These are phyloP conservation scores for Dastarcus helophoroides DNA, from an alignment of 2,888 invertebrate species.

Conservation along the genomic window DNA sequence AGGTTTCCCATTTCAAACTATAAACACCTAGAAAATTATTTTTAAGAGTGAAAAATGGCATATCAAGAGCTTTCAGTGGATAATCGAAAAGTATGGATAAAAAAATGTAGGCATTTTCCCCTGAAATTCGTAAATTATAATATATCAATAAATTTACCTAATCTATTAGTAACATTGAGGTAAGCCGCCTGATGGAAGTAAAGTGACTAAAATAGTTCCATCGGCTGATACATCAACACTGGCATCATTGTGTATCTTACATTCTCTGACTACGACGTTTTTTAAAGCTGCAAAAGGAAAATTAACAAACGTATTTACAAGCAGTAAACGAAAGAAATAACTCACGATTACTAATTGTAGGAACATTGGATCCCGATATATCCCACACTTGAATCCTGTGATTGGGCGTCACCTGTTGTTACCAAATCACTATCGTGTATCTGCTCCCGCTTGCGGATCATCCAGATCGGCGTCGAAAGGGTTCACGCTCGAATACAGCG, in stretches of 20 bases:
- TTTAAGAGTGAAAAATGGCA: conserved; percentile 6
- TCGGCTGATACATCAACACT: conserved; percentile 75
- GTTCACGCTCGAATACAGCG: conserved; percentile 39
- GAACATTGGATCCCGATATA: conserved; percentile 57
- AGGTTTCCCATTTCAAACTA: conserved; percentile 62
- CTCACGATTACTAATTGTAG: conserved; percentile 63
- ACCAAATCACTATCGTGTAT: conserved; percentile 35
- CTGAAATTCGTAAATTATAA: too few species aligned
- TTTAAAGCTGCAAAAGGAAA: conserved; percentile 43
- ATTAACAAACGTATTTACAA: conserved; percentile 1
- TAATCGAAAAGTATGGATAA: neutral
- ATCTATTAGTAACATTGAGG: conserved; percentile 56
- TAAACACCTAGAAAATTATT: conserved; percentile 52
- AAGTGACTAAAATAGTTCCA: conserved; percentile 63
- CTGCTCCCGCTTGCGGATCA: conserved; percentile 31
- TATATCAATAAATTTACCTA: conserved; percentile 43
- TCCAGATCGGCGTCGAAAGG: conserved; percentile 35
- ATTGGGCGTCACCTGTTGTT: conserved; percentile 51
- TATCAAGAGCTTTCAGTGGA: too few species aligned
- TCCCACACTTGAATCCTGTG: conserved; percentile 81
- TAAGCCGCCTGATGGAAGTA: conserved; percentile 60
- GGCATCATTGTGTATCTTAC: conserved; percentile 79
- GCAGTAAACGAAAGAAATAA: conserved; percentile 15
- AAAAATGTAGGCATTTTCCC: too few species aligned
- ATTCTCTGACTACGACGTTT: conserved; percentile 68